Base-by-base conservation (phyloP, 92 coral and sea anemone species). In the Epizoanthus stellaris region DNA sequence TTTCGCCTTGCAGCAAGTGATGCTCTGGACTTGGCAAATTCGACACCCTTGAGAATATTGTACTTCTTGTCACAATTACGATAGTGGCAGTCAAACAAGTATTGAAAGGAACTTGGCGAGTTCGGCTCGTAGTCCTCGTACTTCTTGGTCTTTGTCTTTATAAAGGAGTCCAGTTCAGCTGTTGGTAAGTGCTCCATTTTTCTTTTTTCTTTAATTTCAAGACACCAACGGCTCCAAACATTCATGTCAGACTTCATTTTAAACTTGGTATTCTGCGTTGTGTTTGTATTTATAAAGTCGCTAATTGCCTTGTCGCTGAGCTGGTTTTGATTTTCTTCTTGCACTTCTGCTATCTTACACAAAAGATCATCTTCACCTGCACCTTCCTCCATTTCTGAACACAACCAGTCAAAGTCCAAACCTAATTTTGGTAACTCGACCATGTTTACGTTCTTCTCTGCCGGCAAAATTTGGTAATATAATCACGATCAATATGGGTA, bases 91-190 rank as follows among this genome's bases (percentile, higher is more conserved):
- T 77, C 82, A 58, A 77, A 77, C 38, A 43, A 57, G 4, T 53
- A 42, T 30, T 77, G n/a, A n/a, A n/a, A n/a, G n/a, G 82, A 21
- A 56, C 7, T n/a, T n/a, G n/a, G 25, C 25, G 25, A 23, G 25
- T 23, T 17, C 49, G 82, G 69, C 82, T 77, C 69, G 47, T 30
- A 77, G 40, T 77, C 69, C 8, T 21, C 73, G 69, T 67, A 49
- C 9, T 77, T 58, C 25, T 77, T n/a, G 61, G 34, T 59, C 54
- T 39, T 56, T n/a, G 25, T 47, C 21, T 56, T 56, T 2, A 77
- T 56, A 3, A 77, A 21, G 25, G 38, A 54, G 69, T 77, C 49
- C 11, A 77, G 82, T 47, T 77, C 82, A 13, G 25, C 1, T 23
- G 16, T 67, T 34, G 80, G 80, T 17, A 45, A 16, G 16, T 23